Conservation (phyloP, 2,797 vertebrate species). For the Myoxocephalus aenaeus region DNA sequence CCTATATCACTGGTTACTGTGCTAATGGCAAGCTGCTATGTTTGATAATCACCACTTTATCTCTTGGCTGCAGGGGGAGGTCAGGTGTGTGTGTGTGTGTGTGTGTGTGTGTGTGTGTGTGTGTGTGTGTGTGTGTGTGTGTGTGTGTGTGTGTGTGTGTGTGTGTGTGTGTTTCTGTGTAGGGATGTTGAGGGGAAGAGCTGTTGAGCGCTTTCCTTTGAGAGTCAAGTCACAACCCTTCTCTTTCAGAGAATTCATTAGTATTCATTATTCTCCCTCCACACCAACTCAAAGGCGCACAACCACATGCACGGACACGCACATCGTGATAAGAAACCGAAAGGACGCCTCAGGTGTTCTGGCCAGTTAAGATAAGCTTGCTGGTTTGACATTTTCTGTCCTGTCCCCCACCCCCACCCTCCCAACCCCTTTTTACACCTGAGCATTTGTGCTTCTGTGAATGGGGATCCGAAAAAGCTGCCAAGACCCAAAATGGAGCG, state of each 20-base stretch:
- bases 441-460: conserved; percentile 44
- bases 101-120: conserved; percentile 38
- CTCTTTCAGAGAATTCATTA: conserved; percentile 76
- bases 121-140: conserved; percentile 27
- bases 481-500: conserved; percentile 28
- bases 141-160: conserved; percentile 25
- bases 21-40: conserved; percentile 64
- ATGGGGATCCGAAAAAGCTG: conserved; percentile 41
- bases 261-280: conserved; percentile 78
- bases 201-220: conserved; percentile 67
- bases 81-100: conserved; percentile 50
- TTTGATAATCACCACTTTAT: conserved; percentile 77
- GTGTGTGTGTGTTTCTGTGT: conserved; percentile 19
- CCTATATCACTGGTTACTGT: conserved; percentile 46
- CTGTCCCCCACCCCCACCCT: conserved; percentile 20
- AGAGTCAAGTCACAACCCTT: conserved; percentile 78
- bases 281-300: conserved; percentile 60
- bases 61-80: conserved; percentile 61
- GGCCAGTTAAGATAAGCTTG: conserved; percentile 78
- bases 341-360: conserved; percentile 75
- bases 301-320: conserved; percentile 64
- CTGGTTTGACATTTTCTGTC: conserved; percentile 74
- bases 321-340: conserved; percentile 63
- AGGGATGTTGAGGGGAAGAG: conserved; percentile 36
- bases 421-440: conserved; percentile 42